phyloP scores from a whole-genome alignment of 1,140 invertebrate genomes.

The Tetramorium simillimum region DNA sequence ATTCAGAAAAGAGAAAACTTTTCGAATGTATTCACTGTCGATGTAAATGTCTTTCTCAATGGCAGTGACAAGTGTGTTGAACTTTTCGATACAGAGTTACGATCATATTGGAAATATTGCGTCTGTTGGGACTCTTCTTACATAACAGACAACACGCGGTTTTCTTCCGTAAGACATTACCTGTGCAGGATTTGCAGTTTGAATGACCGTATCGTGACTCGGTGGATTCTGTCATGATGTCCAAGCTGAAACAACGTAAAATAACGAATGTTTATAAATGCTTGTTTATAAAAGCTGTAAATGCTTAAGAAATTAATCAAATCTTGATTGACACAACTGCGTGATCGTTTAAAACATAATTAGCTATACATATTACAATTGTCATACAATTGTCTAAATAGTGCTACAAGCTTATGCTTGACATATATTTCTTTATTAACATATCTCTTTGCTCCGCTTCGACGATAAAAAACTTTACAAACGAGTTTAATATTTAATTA shows the following conservation, averaged over 20 bases:
- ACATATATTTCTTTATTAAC: too few relatives aligned
- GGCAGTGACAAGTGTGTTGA: constrained; percentile 49
- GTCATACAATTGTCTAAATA: background rate
- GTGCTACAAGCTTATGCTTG: background rate
- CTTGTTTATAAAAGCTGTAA: too few relatives aligned
- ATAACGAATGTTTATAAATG: background rate
- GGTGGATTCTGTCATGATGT: constrained; percentile 59
- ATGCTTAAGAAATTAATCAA: background rate
- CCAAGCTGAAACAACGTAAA: constrained; percentile 62
- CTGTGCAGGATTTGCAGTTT: constrained; percentile 68
- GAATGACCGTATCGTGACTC: constrained; percentile 72
- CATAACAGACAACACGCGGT: constrained; percentile 67
- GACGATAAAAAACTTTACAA: background rate
- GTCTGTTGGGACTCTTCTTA: constrained; percentile 44
- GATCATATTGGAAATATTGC: constrained; percentile 62
- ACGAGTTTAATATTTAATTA: background rate
- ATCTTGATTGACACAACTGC: background rate
- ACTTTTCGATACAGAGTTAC: constrained; percentile 20
- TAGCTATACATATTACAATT: constrained; percentile 1
- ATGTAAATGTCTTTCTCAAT: constrained; percentile 61
- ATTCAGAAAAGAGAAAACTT: background rate
- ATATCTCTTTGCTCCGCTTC: background rate
- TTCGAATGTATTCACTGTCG: constrained; percentile 55
- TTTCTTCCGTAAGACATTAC: constrained; percentile 41
- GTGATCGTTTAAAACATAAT: background rate